These are phyloP conservation scores for Tetramorium simillimum DNA, from an alignment of 1,140 invertebrate genomes.

Conservation along the genomic window DNA sequence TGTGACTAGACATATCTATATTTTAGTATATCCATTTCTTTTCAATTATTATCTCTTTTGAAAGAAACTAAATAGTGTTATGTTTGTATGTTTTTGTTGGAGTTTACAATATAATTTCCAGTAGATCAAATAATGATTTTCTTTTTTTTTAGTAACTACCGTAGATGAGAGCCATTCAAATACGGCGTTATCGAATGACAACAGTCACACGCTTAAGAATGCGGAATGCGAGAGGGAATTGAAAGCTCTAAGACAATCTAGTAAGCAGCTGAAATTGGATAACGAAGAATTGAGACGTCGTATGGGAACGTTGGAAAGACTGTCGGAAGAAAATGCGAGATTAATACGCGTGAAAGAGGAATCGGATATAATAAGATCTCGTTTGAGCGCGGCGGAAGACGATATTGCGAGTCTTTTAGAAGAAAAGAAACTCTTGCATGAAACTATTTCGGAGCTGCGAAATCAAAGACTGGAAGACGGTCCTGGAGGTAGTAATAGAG, in stretches of 20 bases:
- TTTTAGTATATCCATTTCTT: constrained; percentile 6
- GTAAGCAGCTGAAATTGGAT: constrained; percentile 86
- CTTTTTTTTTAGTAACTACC: constrained; percentile 74
- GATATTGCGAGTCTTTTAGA: constrained; percentile 89
- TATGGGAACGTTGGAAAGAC: constrained; percentile 87
- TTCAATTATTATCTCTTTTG: constrained; percentile 2
- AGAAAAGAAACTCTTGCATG: constrained; percentile 91
- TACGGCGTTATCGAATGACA: constrained; percentile 61
- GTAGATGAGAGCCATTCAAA: constrained; percentile 57
- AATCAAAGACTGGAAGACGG: constrained; percentile 83
- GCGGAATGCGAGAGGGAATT: constrained; percentile 84
- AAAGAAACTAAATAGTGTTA: constrained; percentile 39
- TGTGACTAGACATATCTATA: constrained; percentile 4
- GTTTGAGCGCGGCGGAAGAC: constrained; percentile 89
- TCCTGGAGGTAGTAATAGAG: constrained; percentile 79
- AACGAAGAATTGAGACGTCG: constrained; percentile 89
- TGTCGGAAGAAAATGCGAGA: constrained; percentile 88
- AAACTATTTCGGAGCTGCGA: constrained; percentile 88
- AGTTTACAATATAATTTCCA: background rate
- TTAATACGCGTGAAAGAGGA: constrained; percentile 88
- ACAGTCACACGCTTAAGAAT: constrained; percentile 67
- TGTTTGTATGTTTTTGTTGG: constrained; percentile 36
- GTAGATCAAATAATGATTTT: constrained; percentile 32
- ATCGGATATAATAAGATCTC: constrained; percentile 86
- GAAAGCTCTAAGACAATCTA: constrained; percentile 84